Evolutionary conservation across 1,140 invertebrate species (phyloP), one percentile per base, ranked within the genome.

Genomic region (Drosophila yakuba): DNA sequence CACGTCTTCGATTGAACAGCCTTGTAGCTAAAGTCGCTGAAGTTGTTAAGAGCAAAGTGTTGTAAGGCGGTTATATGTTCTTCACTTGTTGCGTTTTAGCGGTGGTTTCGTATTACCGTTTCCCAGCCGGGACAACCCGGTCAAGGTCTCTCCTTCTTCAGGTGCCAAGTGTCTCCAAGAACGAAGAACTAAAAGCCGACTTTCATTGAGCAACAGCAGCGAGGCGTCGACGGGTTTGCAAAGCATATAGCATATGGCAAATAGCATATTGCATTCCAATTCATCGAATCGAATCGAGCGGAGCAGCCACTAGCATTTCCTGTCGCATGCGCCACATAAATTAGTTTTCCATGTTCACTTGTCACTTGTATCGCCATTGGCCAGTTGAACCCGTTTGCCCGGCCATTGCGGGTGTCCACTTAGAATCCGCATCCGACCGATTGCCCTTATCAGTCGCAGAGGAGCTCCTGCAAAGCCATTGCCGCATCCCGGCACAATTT

Each of bases 81-180:
- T 56, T 45, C 72, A 56, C 78, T 66, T 71, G 43, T 71, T 80
- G 59, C 50, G 47, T 75, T 48, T 79, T 86, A 88, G 79, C 83
- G 83, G 83, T 86, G 83, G 83, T 86, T 88, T 86, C 84, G 55
- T 52, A 86, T 86, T 86, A 86, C 83, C 83, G 83, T 86, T 86
- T 75, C 23, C 48, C 74, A 57, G 48, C 43, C 62, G 41, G 48
- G 59, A 74, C 43, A 45, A 45, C 72, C 64, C 72, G 83, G 84
- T 86, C 83, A 86, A 86, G 83, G 83, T 86, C 83, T 88, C 74
- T 56, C 57, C 41, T n/a, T 15, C n/a, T 45, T 12, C 58, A 25
- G 59, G 50, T 23, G 38, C 36, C 48, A 55, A 72, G 68, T 72
- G 68, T 72, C 68, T 32, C 68, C 64, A 50, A 68, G 64, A 39